Evolutionary conservation across 92 coral and sea anemone species (phyloP).

Genomic region (Pocillopora grandis): DNA sequence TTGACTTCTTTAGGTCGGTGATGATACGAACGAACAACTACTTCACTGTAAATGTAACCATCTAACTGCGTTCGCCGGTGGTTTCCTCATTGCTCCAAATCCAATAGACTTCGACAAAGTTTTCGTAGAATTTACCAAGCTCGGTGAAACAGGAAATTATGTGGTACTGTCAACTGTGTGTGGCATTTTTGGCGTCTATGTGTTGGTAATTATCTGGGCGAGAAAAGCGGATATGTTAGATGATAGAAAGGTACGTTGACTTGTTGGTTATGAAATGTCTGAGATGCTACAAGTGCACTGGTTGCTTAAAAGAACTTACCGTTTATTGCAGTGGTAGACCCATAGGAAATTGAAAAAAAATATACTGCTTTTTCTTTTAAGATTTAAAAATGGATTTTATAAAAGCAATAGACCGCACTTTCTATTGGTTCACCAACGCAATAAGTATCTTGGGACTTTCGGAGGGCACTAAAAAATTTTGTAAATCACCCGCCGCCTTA

Average conservation of each 20-base stretch:
- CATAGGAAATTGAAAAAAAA: too few relatives aligned
- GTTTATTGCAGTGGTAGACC: too few relatives aligned
- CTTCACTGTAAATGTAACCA: conserved; percentile 82
- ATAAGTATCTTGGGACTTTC: too few relatives aligned
- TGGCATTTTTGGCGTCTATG: conserved; percentile 60
- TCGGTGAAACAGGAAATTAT: conserved; percentile 81
- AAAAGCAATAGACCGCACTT: too few relatives aligned
- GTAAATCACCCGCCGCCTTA: too few relatives aligned
- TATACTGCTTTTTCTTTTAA: too few relatives aligned
- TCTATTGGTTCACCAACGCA: too few relatives aligned
- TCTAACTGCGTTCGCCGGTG: conserved; percentile 84
- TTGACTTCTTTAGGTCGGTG: conserved; percentile 18
- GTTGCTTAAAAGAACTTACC: too few relatives aligned
- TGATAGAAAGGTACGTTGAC: conserved; percentile 58
- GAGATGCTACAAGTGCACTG: not conserved
- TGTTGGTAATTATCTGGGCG: conserved; percentile 58
- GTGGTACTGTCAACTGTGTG: conserved; percentile 64
- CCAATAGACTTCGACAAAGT: conserved; percentile 86
- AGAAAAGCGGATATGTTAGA: conserved; percentile 76
- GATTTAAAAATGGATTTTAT: too few relatives aligned
- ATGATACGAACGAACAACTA: conserved; percentile 42
- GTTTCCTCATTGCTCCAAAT: conserved; percentile 81
- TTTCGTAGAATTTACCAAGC: conserved; percentile 71
- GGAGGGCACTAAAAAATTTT: too few relatives aligned
- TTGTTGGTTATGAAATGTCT: not conserved